Evolutionary conservation across 2,113 vertebrate genomes (phyloP), one percentile per base, ranked within the genome.

Genomic region (Eleginops maclovinus): DNA sequence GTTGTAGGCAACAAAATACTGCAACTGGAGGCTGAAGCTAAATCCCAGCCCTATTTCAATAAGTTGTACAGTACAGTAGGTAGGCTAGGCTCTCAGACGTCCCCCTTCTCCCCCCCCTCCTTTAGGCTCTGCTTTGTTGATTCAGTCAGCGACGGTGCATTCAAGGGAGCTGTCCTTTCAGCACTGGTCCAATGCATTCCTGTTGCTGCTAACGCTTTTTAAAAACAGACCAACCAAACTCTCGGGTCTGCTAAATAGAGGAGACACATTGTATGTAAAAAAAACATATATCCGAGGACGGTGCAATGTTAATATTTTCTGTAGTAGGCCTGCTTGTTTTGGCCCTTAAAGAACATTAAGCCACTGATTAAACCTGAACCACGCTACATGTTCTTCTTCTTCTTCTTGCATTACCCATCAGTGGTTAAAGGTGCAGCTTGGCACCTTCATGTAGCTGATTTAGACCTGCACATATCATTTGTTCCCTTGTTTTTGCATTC

Each of bases 161-260:
- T 92, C 87, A 89, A 76, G 91, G 93, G 93, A 95, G 94, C 93
- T 91, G 94, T 95, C 91, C 91, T 83, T 94, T 94, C 95, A 94
- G 93, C 92, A 94, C 93, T 89, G 85, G 51, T 82, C 89, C 73
- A 80, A 89, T 90, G 92, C 92, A 93, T 94, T 94, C 93, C 93
- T 91, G 91, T 91, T 93, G 92, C 93, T 93, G 89, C 89, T 93
- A 89, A 71, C 78, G 85, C 87, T 92, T 91, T 92, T 88, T 53
- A 65, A 68, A 83, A 68, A 83, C 83, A 89, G 88, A 94, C 89
- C 86, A 91, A 92, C 74, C 87, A 91, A 91, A 92, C 87, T 86
- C 81, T 86, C 41, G 72, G 81, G 82, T 88, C 88, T 83, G 50
- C 77, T 85, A 70, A 88, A 75, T 84, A 86, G 62, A 90, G 73